Percentiles rank a stretch among this genome's conserved stretches.
phyloP scores from a whole-genome alignment of 2,797 vertebrate species.

The Phaenicophaeus curvirostris region DNA sequence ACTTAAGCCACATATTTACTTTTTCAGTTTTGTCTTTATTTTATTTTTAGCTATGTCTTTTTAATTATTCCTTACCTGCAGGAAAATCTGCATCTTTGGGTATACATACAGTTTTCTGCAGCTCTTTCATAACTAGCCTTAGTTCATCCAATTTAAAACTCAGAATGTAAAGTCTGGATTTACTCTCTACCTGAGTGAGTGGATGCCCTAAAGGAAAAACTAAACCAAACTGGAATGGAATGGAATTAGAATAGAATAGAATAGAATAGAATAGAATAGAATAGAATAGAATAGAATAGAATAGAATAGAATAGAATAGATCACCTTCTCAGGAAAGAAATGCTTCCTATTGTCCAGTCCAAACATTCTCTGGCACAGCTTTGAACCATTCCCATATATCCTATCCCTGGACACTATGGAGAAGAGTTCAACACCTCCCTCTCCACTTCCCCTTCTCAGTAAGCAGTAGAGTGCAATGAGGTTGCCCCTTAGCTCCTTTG shows the following conservation, averaged over 20 bases:
- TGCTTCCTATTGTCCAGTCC: not conserved
- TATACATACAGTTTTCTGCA: not conserved
- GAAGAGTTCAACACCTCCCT: not conserved
- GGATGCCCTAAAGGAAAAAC: not conserved
- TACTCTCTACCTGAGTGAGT: not conserved
- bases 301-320: not conserved
- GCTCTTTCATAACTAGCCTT: not conserved
- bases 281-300: not conserved
- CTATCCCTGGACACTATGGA: not conserved
- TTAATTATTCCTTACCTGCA: not conserved
- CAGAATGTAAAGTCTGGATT: not conserved
- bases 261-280: not conserved
- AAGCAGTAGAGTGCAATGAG: not conserved
- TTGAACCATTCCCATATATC: fast-evolving
- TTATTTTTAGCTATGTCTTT: not conserved
- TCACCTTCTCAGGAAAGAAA: not conserved
- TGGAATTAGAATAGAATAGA: no score
- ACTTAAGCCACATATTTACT: not conserved
- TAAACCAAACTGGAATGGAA: no score
- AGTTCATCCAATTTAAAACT: not conserved
- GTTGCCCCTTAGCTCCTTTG: not conserved
- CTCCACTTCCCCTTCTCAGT: not conserved
- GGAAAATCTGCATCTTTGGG: not conserved
- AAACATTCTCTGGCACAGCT: not conserved
- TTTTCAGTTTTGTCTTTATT: not conserved